These are phyloP conservation scores for Chrysocyon brachyurus DNA, from an alignment of 2,797 vertebrate species.

Conservation along the genomic window DNA sequence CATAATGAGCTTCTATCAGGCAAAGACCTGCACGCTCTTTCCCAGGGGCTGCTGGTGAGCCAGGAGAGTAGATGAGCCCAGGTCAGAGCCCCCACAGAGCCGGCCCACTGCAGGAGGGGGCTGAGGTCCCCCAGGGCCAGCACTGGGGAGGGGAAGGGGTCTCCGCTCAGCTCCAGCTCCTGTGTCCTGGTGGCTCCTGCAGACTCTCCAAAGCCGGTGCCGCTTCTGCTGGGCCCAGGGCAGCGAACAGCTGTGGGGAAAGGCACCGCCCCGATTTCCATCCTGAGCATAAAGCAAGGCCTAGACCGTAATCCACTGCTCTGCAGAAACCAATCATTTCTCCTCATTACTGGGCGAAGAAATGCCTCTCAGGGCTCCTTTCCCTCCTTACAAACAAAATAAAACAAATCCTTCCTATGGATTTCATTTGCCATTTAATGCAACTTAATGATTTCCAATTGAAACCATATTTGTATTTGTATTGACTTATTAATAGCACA, in stretches of 20 bases:
- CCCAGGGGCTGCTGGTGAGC: not conserved
- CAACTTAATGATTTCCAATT: constrained; percentile 82
- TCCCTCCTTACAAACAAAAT: constrained; percentile 77
- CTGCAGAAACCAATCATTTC: constrained; percentile 61
- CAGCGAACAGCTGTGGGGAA: not conserved
- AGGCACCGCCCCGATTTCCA: not conserved
- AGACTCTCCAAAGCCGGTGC: not conserved
- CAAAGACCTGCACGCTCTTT: not conserved
- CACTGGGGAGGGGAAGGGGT: not conserved
- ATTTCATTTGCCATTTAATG: constrained; percentile 83
- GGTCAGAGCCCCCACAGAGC: not conserved
- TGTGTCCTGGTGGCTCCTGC: not conserved
- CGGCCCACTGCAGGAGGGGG: not conserved
- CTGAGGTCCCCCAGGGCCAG: not conserved
- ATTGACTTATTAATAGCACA: constrained; percentile 84
- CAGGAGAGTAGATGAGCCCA: accelerated
- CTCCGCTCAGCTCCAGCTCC: not conserved
- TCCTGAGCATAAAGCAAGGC: not conserved
- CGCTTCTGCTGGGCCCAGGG: not conserved
- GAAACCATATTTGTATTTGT: constrained; percentile 83
- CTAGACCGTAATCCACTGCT: not conserved
- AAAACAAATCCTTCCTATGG: constrained; percentile 83
- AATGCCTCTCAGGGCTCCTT: constrained; percentile 71
- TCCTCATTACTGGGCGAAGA: constrained; percentile 66
- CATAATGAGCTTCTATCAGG: not conserved